Conservation (phyloP, 2,797 vertebrate species). For the Taeniopygia guttata region DNA sequence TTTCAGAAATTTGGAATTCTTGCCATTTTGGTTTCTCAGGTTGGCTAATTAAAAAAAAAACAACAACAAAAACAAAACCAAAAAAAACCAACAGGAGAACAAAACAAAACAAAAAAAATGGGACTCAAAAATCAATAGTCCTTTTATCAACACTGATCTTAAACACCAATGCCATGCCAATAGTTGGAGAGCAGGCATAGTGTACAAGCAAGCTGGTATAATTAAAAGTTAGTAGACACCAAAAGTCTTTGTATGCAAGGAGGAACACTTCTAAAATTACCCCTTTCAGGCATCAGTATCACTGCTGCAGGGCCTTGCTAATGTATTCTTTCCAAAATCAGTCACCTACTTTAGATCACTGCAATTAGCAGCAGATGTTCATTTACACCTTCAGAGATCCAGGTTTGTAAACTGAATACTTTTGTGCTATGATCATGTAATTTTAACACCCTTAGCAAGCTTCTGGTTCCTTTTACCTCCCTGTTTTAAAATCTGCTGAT, state of each 20-base stretch:
- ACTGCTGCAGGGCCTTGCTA: neutral
- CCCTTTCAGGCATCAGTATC: neutral
- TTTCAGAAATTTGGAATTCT: neutral
- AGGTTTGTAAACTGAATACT: conserved; percentile 42
- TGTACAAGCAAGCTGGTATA: neutral
- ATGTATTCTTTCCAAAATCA: conserved; percentile 24
- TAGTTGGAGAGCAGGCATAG: neutral
- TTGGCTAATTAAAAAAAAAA: neutral
- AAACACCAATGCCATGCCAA: neutral
- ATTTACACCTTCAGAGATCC: conserved; percentile 58
- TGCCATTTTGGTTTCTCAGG: neutral
- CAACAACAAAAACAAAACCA: neutral
- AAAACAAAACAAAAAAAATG: neutral
- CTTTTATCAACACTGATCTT: neutral
- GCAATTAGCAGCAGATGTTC: conserved; percentile 68
- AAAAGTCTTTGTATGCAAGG: neutral
- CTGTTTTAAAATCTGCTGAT: neutral
- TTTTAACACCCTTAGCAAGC: conserved; percentile 34
- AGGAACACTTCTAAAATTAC: conserved; percentile 51
- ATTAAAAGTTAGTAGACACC: conserved; percentile 21
- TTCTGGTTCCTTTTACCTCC: neutral
- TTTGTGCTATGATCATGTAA: neutral
- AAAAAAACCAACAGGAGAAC: no score
- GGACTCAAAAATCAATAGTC: neutral
- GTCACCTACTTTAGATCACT: conserved; percentile 38